Evolutionary conservation across 2,888 invertebrate genomes (phyloP).

Genomic region (Tipula confusa): DNA sequence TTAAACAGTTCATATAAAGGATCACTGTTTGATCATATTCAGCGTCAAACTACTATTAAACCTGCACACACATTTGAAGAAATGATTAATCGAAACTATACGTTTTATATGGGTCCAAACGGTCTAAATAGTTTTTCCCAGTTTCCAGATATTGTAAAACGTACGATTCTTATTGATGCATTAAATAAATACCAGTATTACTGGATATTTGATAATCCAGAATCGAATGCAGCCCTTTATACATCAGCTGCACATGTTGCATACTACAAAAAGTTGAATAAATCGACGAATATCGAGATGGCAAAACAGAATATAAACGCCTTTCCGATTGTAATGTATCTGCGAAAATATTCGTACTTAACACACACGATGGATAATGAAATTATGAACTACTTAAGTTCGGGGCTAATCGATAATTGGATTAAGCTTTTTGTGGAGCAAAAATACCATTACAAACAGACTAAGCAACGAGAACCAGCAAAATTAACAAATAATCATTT

Average conservation of each 20-base stretch:
- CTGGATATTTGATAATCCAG: neutral
- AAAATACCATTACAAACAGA: neutral
- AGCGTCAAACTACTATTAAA: neutral
- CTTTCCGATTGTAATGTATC: neutral
- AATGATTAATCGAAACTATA: neutral
- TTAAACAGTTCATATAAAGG: slow-evolving; percentile 43
- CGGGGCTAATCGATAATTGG: slow-evolving; percentile 27
- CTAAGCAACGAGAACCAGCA: neutral
- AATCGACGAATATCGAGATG: neutral
- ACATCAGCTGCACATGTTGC: neutral
- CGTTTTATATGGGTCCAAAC: neutral
- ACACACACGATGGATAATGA: neutral
- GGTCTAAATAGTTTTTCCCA: neutral
- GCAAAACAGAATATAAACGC: neutral
- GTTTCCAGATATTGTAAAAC: neutral
- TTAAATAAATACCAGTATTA: neutral
- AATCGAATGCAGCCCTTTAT: neutral
- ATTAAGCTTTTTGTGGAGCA: neutral
- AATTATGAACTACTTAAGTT: neutral
- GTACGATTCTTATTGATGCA: neutral
- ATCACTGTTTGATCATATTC: slow-evolving; percentile 39
- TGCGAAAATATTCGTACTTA: neutral
- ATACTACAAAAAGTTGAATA: neutral
- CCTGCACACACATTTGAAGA: neutral
- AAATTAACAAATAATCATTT: neutral